Base-by-base conservation (phyloP, 2,797 vertebrate genomes). In the Poeciliopsis presidionis region DNA sequence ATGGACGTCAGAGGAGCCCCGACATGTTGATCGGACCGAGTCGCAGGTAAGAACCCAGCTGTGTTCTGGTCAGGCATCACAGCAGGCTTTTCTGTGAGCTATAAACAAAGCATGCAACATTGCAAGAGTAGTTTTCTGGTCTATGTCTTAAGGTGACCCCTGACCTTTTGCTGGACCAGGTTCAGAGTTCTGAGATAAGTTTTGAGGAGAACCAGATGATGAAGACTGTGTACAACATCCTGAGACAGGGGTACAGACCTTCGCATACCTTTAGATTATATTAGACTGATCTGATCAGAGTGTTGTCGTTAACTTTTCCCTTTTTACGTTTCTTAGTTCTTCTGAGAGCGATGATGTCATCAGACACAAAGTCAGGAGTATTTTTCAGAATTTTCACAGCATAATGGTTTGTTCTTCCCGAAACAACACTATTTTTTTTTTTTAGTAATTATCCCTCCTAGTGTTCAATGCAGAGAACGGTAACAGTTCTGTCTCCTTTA, bases 111-210 rank as follows among this genome's bases (percentile, higher is more conserved):
- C 76, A 84, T 77, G 83, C 78, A 81, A 81, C 76, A 75, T 87
- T 88, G 82, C 81, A 84, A 91, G 91, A 88, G 84, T 75, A 86
- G 85, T 95, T 95, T 90, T 91, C 83, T 94, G 80, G 87, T 93
- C 93, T 94, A 87, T 93, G 86, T 92, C 85, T 97, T 74, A 97
- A 99, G 95, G 97, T 96, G 83, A 98, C 97, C 55, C 98, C 98
- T 72, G 97, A 99, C 94, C 97, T 99, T 88, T 95, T 99, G 91
- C 95, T 96, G 91, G 97, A 98, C 89, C 98, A 99, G 94, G 96
- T 93, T 90, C 96, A 96, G 94, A 96, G 88, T 90, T 95, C 72
- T 28, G 95, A 96, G 78, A 87, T 94, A 1, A 93, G 94, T 86
- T 91, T 89, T 2, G 94, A 94, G 8, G 97, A 97, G 79, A 96